phyloP scores from a whole-genome alignment of 2,113 vertebrate genomes.

The Neogobius melanostomus region DNA sequence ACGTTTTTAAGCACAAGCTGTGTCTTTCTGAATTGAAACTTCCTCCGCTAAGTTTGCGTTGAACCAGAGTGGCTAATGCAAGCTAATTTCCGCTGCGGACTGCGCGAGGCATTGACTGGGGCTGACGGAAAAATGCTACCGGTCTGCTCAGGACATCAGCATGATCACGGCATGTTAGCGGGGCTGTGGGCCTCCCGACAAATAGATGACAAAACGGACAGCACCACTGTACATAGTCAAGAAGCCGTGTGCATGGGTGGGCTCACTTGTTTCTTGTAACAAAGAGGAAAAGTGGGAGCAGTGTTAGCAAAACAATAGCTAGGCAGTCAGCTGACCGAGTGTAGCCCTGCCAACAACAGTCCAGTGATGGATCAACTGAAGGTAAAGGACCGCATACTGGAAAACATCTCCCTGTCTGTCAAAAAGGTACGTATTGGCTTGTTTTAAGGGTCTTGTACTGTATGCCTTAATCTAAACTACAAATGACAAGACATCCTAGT shows the following conservation, averaged over 20 bases:
- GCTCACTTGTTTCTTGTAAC: slow-evolving; percentile 37
- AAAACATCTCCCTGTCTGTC: slow-evolving; percentile 93
- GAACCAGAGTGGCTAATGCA: slow-evolving; percentile 14
- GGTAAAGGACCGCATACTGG: slow-evolving; percentile 95
- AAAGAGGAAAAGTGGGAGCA: slow-evolving; percentile 29
- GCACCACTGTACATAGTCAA: not conserved
- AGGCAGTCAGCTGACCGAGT: slow-evolving; percentile 72
- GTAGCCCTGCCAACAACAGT: slow-evolving; percentile 55
- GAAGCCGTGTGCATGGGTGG: not conserved
- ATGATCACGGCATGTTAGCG: not conserved
- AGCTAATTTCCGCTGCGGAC: slow-evolving; percentile 25
- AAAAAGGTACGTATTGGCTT: slow-evolving; percentile 85
- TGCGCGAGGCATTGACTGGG: not conserved
- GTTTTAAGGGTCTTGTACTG: no score
- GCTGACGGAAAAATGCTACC: not conserved
- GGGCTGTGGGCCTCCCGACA: not conserved
- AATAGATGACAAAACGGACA: not conserved
- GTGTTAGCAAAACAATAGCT: slow-evolving; percentile 55
- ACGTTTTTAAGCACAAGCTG: not conserved
- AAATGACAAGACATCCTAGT: no score
- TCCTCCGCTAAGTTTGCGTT: not conserved
- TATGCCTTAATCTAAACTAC: no score
- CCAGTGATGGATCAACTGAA: slow-evolving; percentile 88
- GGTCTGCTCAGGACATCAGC: not conserved
- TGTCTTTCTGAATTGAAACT: not conserved